Conservation (phyloP, 2,888 invertebrate genomes). For the Coenonympha glycerion region DNA sequence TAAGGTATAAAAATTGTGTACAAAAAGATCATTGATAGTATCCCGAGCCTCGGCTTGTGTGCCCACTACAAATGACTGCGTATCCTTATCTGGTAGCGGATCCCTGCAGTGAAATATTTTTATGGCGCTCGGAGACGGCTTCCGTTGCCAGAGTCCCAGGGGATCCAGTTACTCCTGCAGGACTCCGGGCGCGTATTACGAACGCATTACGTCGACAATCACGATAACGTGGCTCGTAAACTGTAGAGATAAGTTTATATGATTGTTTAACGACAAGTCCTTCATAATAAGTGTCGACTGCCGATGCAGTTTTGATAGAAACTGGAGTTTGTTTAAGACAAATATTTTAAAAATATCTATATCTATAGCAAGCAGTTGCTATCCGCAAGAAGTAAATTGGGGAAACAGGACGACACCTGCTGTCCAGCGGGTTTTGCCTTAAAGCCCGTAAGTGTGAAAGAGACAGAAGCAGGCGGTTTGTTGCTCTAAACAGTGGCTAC, state of each 20-base stretch:
- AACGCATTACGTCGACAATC: slow-evolving; percentile 47
- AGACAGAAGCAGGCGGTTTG: too few relatives aligned
- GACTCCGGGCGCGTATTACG: slow-evolving; percentile 41
- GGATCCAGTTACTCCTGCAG: slow-evolving; percentile 59
- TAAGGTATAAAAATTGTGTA: slow-evolving; percentile 59
- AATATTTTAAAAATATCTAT: too few relatives aligned
- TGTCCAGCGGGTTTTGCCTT: too few relatives aligned
- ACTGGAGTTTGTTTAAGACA: too few relatives aligned
- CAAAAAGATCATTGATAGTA: slow-evolving; percentile 35
- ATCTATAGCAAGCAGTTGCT: too few relatives aligned
- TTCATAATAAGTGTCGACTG: too few relatives aligned
- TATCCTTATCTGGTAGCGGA: slow-evolving; percentile 58
- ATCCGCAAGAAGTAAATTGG: too few relatives aligned
- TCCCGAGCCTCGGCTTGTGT: background rate
- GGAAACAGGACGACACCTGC: too few relatives aligned
- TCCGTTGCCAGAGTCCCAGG: slow-evolving; percentile 49
- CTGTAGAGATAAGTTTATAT: slow-evolving; percentile 8
- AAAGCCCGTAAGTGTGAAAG: too few relatives aligned
- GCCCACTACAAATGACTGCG: background rate
- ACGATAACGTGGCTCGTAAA: slow-evolving; percentile 28
- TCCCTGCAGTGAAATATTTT: slow-evolving; percentile 67
- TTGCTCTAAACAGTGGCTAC: too few relatives aligned
- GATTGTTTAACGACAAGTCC: too few relatives aligned
- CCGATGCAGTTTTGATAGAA: too few relatives aligned
- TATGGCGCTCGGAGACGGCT: slow-evolving; percentile 62